phyloP scores from a whole-genome alignment of 2,113 vertebrate genomes.

The Colossoma macropomum region DNA sequence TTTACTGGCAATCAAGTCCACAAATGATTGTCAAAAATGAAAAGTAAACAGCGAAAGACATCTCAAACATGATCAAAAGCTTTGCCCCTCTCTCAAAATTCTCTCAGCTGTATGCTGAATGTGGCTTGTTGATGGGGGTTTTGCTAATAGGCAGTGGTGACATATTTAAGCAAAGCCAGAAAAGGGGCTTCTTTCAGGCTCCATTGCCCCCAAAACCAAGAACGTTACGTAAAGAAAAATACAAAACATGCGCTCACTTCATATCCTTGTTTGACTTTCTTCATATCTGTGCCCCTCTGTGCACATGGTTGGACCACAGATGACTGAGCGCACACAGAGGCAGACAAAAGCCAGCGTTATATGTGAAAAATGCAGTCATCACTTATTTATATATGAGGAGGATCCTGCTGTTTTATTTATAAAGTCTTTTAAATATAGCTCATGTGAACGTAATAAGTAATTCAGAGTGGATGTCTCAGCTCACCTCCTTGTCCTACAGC shows the following conservation, averaged over 20 bases:
- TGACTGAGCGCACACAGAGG: slow-evolving; percentile 27
- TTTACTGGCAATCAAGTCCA: neutral
- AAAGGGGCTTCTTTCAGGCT: neutral
- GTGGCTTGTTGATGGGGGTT: neutral
- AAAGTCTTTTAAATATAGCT: slow-evolving; percentile 71
- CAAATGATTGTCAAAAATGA: neutral
- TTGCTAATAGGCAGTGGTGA: neutral
- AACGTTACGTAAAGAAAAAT: neutral
- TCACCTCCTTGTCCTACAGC: slow-evolving; percentile 38
- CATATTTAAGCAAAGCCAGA: neutral
- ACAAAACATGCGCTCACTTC: neutral
- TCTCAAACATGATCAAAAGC: neutral
- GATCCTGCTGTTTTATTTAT: slow-evolving; percentile 74
- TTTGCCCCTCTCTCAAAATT: neutral
- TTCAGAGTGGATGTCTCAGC: slow-evolving; percentile 63
- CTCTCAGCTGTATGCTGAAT: neutral
- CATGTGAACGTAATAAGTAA: slow-evolving; percentile 68
- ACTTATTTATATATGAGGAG: slow-evolving; percentile 71
- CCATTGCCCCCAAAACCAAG: no score
- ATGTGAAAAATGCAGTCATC: slow-evolving; percentile 58
- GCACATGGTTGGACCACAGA: neutral
- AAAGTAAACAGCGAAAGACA: neutral
- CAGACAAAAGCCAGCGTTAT: slow-evolving; percentile 41
- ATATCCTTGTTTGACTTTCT: neutral
- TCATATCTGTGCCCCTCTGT: neutral